These are phyloP conservation scores for Diadema setosum DNA, from an alignment of 35 echinoderm and acorn worm genomes.

Conservation along the genomic window DNA sequence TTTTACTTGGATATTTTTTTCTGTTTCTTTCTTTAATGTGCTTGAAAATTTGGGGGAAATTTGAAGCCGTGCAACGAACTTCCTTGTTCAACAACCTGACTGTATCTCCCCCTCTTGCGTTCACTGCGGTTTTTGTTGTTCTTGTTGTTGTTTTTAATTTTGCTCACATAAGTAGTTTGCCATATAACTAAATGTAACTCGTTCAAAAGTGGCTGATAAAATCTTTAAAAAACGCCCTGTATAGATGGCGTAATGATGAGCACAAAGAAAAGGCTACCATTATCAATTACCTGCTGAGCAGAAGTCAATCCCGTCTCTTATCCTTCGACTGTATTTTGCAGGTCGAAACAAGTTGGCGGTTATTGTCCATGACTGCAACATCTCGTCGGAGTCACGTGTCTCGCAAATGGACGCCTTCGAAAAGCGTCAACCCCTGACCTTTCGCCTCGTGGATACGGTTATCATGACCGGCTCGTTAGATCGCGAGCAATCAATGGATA, in stretches of 20 bases:
- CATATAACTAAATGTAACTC: neutral
- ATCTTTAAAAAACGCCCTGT: neutral
- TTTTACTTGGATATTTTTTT: too few species aligned
- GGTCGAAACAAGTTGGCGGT: neutral
- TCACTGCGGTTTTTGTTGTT: too few species aligned
- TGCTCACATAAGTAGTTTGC: neutral
- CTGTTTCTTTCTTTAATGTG: too few species aligned
- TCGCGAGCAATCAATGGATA: too few species aligned
- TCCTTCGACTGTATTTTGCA: neutral
- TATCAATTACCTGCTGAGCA: neutral
- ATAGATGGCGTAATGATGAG: neutral
- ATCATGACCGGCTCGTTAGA: too few species aligned
- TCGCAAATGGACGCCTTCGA: neutral
- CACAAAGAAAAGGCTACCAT: neutral
- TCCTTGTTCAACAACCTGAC: too few species aligned
- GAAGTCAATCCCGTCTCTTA: neutral
- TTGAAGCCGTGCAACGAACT: too few species aligned
- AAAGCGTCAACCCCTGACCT: neutral
- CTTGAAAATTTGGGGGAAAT: too few species aligned
- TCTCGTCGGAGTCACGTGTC: neutral
- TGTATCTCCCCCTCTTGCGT: too few species aligned
- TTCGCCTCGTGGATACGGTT: too few species aligned
- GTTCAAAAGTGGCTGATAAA: neutral
- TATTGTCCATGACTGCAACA: neutral
- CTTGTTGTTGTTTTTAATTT: too few species aligned